phyloP scores from a whole-genome alignment of 2,888 invertebrate genomes.

The Clepsis dumicolana region DNA sequence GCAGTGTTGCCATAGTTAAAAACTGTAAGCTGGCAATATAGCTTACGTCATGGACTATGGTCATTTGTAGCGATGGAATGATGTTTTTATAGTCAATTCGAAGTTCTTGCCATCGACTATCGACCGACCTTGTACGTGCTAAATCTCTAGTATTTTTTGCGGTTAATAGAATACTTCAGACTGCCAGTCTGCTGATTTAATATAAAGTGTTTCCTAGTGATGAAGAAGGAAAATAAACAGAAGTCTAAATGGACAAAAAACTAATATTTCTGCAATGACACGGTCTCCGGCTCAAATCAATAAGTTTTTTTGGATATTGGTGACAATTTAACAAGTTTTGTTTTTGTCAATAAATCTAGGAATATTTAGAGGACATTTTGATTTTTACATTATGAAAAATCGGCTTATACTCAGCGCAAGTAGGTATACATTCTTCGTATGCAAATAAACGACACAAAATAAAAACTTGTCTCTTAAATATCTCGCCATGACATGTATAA shows the following conservation, averaged over 20 bases:
- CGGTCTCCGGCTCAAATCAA: slow-evolving; percentile 11
- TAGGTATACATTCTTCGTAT: background rate
- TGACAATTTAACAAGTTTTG: background rate
- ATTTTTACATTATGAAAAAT: background rate
- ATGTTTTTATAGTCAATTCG: slow-evolving; percentile 40
- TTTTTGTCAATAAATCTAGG: background rate
- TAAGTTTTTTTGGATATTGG: background rate
- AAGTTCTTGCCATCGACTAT: slow-evolving; percentile 36
- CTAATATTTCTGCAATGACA: background rate
- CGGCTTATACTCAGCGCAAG: background rate
- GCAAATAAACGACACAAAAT: background rate
- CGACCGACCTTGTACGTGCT: slow-evolving; percentile 42
- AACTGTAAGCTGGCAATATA: slow-evolving; percentile 64
- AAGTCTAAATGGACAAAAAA: slow-evolving; percentile 11
- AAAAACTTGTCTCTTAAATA: background rate
- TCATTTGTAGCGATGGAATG: slow-evolving; percentile 45
- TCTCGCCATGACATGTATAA: background rate
- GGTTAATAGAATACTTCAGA: slow-evolving; percentile 33
- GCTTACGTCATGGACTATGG: slow-evolving; percentile 59
- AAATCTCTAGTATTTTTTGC: slow-evolving; percentile 29
- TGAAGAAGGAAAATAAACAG: slow-evolving; percentile 30
- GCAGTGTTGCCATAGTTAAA: slow-evolving; percentile 64
- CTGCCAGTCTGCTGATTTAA: slow-evolving; percentile 7
- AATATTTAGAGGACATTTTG: background rate
- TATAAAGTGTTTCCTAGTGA: slow-evolving; percentile 25